Percentiles rank a stretch among this genome's conserved stretches.
These are phyloP conservation scores for Raja brachyura DNA, from an alignment of 2,113 vertebrate genomes.

Conservation along the genomic window DNA sequence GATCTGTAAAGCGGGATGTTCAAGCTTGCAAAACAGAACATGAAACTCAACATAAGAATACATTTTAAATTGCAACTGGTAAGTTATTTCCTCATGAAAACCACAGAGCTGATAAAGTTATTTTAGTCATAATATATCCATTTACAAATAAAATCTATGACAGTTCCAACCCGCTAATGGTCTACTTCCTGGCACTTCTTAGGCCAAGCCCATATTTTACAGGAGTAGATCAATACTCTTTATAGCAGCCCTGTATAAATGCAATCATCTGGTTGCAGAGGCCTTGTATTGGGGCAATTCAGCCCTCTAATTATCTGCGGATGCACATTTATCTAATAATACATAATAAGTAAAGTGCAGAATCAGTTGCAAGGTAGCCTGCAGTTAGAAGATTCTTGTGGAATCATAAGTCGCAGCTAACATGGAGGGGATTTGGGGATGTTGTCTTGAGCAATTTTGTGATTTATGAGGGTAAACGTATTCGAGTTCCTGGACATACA, in stretches of 20 bases:
- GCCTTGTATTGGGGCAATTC: neutral
- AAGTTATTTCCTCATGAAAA: constrained; percentile 15
- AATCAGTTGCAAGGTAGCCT: neutral
- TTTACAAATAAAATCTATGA: constrained; percentile 10
- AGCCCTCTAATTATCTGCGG: neutral
- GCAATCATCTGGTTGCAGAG: constrained; percentile 12
- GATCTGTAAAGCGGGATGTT: neutral
- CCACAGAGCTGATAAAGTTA: constrained; percentile 2
- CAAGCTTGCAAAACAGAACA: constrained; percentile 3
- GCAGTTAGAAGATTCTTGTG: neutral
- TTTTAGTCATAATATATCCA: constrained; percentile 17
- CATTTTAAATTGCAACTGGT: neutral
- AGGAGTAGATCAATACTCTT: constrained; percentile 23
- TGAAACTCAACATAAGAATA: neutral
- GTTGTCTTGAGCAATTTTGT: neutral
- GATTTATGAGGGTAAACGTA: neutral
- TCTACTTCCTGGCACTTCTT: constrained; percentile 22
- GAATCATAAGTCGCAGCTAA: neutral
- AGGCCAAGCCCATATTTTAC: constrained; percentile 22
- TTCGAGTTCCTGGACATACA: too few species aligned
- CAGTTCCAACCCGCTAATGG: constrained; percentile 27
- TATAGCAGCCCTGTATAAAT: constrained; percentile 21
- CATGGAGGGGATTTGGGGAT: neutral
- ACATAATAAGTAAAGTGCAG: neutral
- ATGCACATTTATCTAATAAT: constrained; percentile 20